phyloP scores from a whole-genome alignment of 2,113 vertebrate genomes.

The Cyphomyrus discorhynchus region DNA sequence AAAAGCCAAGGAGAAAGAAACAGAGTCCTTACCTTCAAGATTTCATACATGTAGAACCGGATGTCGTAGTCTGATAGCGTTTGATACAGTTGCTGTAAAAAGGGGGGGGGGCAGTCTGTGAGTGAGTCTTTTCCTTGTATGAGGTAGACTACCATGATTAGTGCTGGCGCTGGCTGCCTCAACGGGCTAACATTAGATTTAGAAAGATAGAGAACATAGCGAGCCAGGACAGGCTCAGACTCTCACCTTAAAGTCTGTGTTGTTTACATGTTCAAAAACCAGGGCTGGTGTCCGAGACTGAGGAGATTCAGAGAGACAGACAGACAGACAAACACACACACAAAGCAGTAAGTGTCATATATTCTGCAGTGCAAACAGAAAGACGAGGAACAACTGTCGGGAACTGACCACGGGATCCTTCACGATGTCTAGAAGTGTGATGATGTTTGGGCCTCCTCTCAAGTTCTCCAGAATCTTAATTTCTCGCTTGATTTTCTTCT shows the following conservation, averaged over 20 bases:
- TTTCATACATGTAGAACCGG: slow-evolving; percentile 64
- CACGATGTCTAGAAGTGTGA: slow-evolving; percentile 58
- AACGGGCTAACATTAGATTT: background rate
- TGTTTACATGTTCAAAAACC: slow-evolving; percentile 62
- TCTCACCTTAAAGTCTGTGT: slow-evolving; percentile 62
- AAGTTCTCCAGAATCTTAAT: slow-evolving; percentile 64
- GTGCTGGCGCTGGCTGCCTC: background rate
- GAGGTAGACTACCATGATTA: background rate
- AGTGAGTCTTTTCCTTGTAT: background rate
- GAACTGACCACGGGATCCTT: slow-evolving; percentile 58
- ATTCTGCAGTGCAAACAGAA: background rate
- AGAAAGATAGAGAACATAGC: background rate
- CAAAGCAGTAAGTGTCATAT: background rate
- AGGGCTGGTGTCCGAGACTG: slow-evolving; percentile 60
- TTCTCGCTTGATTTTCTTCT: slow-evolving; percentile 64
- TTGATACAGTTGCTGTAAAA: slow-evolving; percentile 57
- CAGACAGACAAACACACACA: background rate
- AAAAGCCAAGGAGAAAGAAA: background rate
- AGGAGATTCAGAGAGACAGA: background rate
- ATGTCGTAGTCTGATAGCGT: slow-evolving; percentile 62
- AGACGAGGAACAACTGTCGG: background rate
- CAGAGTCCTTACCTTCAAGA: slow-evolving; percentile 49
- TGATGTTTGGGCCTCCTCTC: slow-evolving; percentile 59
- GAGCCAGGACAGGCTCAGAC: background rate
- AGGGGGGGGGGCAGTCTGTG: background rate